Evolutionary conservation across 2,113 vertebrate species (phyloP), one percentile per base, ranked within the genome.

Genomic region (Cranoglanis bouderius): DNA sequence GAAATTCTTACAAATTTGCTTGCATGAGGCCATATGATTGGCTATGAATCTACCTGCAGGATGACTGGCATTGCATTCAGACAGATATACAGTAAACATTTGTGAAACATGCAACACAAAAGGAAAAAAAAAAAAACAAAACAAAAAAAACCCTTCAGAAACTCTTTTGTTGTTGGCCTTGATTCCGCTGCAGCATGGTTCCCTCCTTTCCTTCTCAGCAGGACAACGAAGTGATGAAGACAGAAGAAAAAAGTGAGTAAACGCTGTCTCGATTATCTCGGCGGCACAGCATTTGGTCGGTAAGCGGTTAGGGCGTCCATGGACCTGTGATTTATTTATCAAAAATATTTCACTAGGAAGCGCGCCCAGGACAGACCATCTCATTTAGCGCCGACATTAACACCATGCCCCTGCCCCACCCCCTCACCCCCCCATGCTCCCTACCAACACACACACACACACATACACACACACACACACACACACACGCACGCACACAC

Each of bases 251-350:
- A 82, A 43, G n/a, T 53, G 26, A 8, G 29, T 1, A 67, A 19
- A 65, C 55, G 65, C 85, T 35, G 46, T 55, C 85, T 83, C 29
- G 84, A 86, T 88, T 43, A 86, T 86, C 85, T 78, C 72, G 24
- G 61, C 53, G 32, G 85, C 65, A 40, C 84, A n/a, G 80, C 86
- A 40, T 82, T 82, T 82, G 90, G 92, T 92, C 84, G 35, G 84
- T 93, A 93, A 95, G 94, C 55, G 74, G 94, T 95, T 95, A 95
- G 95, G 70, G 89, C 85, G 80, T 86, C 87, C 91, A 90, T 72
- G n/a, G 67, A 55, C 53, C 89, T 93, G 92, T 95, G 94, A 97
- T 97, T 97, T 96, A 96, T 96, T 96, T 95, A 96, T 96, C 94
- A 95, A 92, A 95, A 88, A 93, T 92, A 93, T 93, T 94, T 94